A percentile compares a stretch with the other conserved stretches of the same genome.
phyloP scores from a whole-genome alignment of 2,797 vertebrate species.

The Tokudaia tokunoshimensis region DNA sequence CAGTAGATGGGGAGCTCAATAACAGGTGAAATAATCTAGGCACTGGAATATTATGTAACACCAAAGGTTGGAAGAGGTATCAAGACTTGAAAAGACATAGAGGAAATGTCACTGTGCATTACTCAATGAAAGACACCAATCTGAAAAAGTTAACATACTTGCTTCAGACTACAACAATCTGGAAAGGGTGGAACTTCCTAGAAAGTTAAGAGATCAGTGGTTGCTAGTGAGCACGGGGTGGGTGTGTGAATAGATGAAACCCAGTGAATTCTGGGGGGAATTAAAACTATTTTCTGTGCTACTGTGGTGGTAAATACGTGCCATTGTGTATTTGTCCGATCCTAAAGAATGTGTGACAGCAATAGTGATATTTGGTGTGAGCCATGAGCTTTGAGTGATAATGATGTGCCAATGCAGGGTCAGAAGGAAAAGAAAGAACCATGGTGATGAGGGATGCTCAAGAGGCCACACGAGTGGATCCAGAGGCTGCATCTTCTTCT shows the following conservation, averaged over 20 bases:
- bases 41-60: neutral
- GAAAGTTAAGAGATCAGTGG: neutral
- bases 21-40: neutral
- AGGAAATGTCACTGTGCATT: neutral
- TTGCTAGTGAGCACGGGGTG: neutral
- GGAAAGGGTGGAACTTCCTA: neutral
- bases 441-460: too few relatives aligned
- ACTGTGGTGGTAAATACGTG: too few relatives aligned
- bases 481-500: neutral
- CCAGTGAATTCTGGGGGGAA: neutral
- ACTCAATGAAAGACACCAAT: neutral
- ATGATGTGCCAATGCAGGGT: neutral
- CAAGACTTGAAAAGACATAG: neutral
- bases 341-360: neutral
- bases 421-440: neutral
- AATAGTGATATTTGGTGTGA: neutral
- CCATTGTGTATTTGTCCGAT: neutral
- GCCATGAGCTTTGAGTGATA: neutral
- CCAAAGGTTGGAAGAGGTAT: neutral
- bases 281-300: neutral
- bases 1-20: neutral
- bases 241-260: neutral
- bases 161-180: neutral
- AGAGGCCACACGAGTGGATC: neutral
- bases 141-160: neutral